Percentiles rank a stretch among this genome's conserved stretches.
Conservation (phyloP, 2,888 invertebrate species). For the Mechanitis messenoides region DNA sequence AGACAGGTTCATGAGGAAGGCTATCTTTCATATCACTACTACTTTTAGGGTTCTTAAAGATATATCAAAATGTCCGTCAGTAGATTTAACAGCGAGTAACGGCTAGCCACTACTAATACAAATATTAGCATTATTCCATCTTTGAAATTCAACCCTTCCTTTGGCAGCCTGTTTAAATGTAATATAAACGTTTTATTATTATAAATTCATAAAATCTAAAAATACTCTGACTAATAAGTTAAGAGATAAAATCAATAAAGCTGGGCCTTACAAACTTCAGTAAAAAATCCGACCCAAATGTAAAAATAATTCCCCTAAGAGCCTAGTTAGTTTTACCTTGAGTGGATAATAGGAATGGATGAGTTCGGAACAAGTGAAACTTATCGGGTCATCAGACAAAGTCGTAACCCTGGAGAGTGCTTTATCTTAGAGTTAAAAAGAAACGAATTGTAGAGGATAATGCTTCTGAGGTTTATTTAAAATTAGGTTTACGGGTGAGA, state of each 20-base stretch:
- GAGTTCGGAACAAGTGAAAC: slow-evolving; percentile 18
- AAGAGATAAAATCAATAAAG: background rate
- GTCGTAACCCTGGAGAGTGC: slow-evolving; percentile 18
- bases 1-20: too few relatives aligned
- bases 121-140: too few relatives aligned
- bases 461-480: background rate
- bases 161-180: too few relatives aligned
- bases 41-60: too few relatives aligned
- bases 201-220: background rate
- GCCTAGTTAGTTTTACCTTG: slow-evolving; percentile 7
- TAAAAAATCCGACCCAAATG: slow-evolving; percentile 5
- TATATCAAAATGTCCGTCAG: too few relatives aligned
- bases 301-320: slow-evolving; percentile 16
- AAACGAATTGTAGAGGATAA: background rate
- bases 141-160: too few relatives aligned
- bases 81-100: too few relatives aligned
- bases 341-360: slow-evolving; percentile 21
- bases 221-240: background rate
- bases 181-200: too few relatives aligned
- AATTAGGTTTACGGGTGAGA: background rate
- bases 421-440: slow-evolving; percentile 16
- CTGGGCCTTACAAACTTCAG: background rate
- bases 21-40: too few relatives aligned
- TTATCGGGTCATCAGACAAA: slow-evolving; percentile 18
- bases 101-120: too few relatives aligned